Percentiles rank a stretch among this genome's conserved stretches.
These are phyloP conservation scores for Apodemia mormo DNA, from an alignment of 2,888 invertebrate genomes.

Conservation along the genomic window DNA sequence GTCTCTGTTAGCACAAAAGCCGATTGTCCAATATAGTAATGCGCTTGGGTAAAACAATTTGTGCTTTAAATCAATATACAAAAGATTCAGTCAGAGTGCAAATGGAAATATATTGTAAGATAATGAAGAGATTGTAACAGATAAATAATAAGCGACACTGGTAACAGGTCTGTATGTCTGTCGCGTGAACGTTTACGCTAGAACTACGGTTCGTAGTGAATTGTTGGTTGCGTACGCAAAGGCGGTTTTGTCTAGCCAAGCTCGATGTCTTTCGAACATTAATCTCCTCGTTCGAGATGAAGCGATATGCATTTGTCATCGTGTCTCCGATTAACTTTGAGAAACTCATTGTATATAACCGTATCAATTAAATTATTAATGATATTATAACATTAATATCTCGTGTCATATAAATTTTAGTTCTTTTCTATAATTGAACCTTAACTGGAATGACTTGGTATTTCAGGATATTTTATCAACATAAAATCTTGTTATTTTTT, in stretches of 20 bases:
- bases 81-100: constrained; percentile 37
- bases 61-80: constrained; percentile 44
- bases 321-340: constrained; percentile 72
- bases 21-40: constrained; percentile 7
- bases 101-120: constrained; percentile 41
- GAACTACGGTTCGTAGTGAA: constrained; percentile 65
- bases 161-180: constrained; percentile 66
- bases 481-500: too few species aligned
- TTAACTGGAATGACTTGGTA: too few species aligned
- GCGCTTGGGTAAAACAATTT: constrained; percentile 23
- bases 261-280: constrained; percentile 68
- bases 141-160: constrained; percentile 78
- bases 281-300: constrained; percentile 74
- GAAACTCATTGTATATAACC: constrained; percentile 71
- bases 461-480: too few species aligned
- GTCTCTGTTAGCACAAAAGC: constrained; percentile 59
- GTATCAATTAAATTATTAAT: constrained; percentile 74
- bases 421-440: too few species aligned
- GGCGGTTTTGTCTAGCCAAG: constrained; percentile 73
- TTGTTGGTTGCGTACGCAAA: constrained; percentile 63
- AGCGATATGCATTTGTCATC: constrained; percentile 80
- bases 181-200: constrained; percentile 63
- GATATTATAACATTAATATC: constrained; percentile 9
- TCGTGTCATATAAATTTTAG: too few species aligned
- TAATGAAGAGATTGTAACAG: constrained; percentile 57